Evolutionary conservation across 2,113 vertebrate species (phyloP), one percentile per base, ranked within the genome.

Genomic region (Mugil cephalus): DNA sequence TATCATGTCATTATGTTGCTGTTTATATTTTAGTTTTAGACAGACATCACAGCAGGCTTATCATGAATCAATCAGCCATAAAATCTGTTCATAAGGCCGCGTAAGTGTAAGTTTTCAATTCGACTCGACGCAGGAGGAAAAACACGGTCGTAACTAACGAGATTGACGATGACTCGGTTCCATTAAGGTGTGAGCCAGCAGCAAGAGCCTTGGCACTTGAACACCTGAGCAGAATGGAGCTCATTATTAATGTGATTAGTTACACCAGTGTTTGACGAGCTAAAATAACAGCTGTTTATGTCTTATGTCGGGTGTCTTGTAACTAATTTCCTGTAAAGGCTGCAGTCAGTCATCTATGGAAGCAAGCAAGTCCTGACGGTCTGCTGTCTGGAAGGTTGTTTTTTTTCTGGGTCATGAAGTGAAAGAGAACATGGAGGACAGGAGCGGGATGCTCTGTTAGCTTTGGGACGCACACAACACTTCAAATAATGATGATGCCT

Each of bases 181-280:
- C 58, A 54, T 39, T 74, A 47, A 80, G 48, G 15, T 43, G 14
- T 58, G 55, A 74, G 47, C 18, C 13, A 58, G 18, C 30, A 11
- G 34, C 56, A 43, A 38, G 11, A 50, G 64, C 11, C n/a, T 36
- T 65, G 53, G 54, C 69, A 45, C 12, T 1, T 1, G 34, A 34
- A 35, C 47, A 69, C 48, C 60, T 43, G 36, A 67, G n/a, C 68
- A 67, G 47, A 80, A 71, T 7, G 4, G 12, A 60, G 36, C 75
- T 65, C 15, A 18, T 70, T 66, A 74, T 76, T 69, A 52, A 68
- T 66, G 48, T 79, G 43, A 79, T 82, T 78, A 69, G 39, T 65
- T 45, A 35, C 63, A 60, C 55, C 52, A 71, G 52, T 67, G 59
- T 79, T 75, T 71, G 74, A 74, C 64, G 55, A 77, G 65, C 48